Evolutionary conservation across 2,888 invertebrate species (phyloP).

Genomic region (Campopleginae sp.): DNA sequence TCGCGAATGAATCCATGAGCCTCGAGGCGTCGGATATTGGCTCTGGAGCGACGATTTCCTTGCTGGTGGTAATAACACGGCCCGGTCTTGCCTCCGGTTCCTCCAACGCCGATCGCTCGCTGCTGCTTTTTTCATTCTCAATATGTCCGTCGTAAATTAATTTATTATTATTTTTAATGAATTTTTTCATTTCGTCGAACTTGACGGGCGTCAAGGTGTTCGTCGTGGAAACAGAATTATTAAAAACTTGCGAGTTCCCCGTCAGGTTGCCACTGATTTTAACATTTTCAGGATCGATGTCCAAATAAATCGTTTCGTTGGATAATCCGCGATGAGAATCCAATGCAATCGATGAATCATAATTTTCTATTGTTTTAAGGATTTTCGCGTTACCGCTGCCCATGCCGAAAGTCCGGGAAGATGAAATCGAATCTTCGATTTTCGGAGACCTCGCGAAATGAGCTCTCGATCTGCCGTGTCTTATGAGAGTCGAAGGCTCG

Average conservation of each 20-base stretch:
- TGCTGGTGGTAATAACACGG: conserved; percentile 30
- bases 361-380: neutral
- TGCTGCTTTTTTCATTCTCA: neutral
- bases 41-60: neutral
- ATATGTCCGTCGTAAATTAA: neutral
- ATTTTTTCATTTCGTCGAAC: neutral
- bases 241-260: neutral
- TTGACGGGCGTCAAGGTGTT: neutral
- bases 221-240: neutral
- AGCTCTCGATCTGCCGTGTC: conserved; percentile 84
- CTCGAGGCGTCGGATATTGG: conserved; percentile 13
- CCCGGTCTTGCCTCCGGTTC: too few relatives aligned
- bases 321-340: conserved; percentile 19
- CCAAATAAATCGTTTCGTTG: conserved; percentile 65
- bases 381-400: neutral
- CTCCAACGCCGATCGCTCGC: conserved; percentile 9
- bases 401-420: conserved; percentile 2
- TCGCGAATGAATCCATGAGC: conserved; percentile 62
- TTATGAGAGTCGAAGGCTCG: conserved; percentile 80
- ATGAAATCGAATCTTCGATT: conserved; percentile 39
- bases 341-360: neutral
- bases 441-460: conserved; percentile 76
- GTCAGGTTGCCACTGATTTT: conserved; percentile 23
- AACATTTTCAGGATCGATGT: conserved; percentile 57
- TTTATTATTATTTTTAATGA: neutral